These are phyloP conservation scores for Eupeodes luniger DNA, from an alignment of 2,888 invertebrate genomes.

Conservation along the genomic window DNA sequence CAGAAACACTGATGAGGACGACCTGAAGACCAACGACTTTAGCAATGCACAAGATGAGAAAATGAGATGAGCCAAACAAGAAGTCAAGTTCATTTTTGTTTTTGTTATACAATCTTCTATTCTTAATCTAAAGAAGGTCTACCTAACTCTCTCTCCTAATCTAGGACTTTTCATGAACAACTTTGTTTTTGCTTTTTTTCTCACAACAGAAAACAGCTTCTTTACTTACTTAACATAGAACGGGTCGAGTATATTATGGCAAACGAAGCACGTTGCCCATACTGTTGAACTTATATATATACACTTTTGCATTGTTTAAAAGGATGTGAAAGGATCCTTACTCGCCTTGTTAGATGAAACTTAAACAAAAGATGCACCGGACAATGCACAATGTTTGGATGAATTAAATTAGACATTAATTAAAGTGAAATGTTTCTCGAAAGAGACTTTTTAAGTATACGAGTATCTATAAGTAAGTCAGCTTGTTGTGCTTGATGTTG, in stretches of 20 bases:
- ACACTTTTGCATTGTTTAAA: constrained; percentile 3
- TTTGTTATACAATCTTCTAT: not conserved
- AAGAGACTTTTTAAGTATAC: constrained; percentile 30
- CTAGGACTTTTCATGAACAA: not conserved
- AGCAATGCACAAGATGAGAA: not conserved
- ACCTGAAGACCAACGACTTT: too few relatives aligned
- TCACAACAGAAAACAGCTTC: not conserved
- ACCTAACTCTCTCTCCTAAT: not conserved
- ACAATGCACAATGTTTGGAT: constrained; percentile 11
- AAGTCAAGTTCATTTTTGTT: constrained; percentile 24
- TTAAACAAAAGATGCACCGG: constrained; percentile 24
- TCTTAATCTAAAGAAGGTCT: too few relatives aligned
- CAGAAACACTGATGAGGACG: not conserved
- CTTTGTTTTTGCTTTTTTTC: not conserved
- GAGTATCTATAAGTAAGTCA: not conserved
- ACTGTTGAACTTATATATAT: not conserved
- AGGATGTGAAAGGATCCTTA: not conserved
- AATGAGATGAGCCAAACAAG: not conserved
- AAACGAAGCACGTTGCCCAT: constrained; percentile 10
- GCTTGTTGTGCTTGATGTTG: not conserved
- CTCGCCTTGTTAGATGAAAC: not conserved
- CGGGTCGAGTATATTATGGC: not conserved
- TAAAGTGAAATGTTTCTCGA: constrained; percentile 10
- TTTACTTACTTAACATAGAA: not conserved
- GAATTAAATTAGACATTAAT: constrained; percentile 29